Base-by-base conservation (phyloP, 2,113 vertebrate species). In the Malaclemys terrapin region DNA sequence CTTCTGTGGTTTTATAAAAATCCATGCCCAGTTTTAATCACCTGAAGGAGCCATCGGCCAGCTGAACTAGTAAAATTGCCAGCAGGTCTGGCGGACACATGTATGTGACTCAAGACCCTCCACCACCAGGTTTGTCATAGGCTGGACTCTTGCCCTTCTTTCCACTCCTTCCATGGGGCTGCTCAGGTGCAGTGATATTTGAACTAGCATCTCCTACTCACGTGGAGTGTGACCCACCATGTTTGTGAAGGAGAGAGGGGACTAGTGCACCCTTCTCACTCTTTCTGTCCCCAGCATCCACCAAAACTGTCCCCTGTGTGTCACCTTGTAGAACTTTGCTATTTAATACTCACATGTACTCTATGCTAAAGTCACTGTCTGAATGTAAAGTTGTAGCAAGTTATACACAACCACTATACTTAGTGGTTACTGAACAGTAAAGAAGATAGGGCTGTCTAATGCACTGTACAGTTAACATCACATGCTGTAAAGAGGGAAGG, bases 401-500 rank as follows among this genome's bases (percentile, higher is more conserved):
- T 59, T 38, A 5, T 2, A 3, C 11, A 1, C 6, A 13, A 12
- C 42, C 10, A 0, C 38, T 78, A 0, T 5, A 47, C 57, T 89
- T 1, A 0, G 35, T 69, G 62, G 1, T 6, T 82, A 76, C 20
- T 45, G 72, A 42, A 22, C 72, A 76, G 22, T 76, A 45, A 49
- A 35, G 89, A 12, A 1, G 7, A n/a, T 5, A 25, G 8, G 87
- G 59, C 54, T 38, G 45, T 50, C 38, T 42, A 20, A 6, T 0
- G 45, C 6, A 5, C 9, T 35, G 22, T 20, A 52, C 54, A 8
- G 50, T 8, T 1, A 1, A 1, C 0, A 8, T 31, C 62, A 52
- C 2, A 0, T 0, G 4, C 13, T 3, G 27, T 0, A 0, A 76
- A 31, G 80, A 24, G 75, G 12, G 50, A 4, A 62, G 3, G 75